Evolutionary conservation across 2,113 vertebrate species (phyloP), one percentile per base, ranked within the genome.

Genomic region (Hydropotes inermis): DNA sequence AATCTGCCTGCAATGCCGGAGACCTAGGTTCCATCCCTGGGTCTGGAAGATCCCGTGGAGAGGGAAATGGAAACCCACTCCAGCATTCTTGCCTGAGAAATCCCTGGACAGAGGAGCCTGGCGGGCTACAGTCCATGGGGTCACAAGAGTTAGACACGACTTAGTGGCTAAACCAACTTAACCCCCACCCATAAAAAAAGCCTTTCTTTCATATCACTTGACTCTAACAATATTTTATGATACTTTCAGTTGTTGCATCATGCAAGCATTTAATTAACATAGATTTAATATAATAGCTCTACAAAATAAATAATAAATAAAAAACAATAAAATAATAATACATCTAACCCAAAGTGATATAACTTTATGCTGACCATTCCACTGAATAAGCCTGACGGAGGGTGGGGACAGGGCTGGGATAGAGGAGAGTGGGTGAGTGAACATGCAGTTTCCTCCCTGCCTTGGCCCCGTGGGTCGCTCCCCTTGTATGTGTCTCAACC

Each of bases 371-470:
- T 58, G 39, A 78, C 7, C 17, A 25, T 88, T 52, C 23, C 43
- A 30, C 3, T 76, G 16, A n/a, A 0, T 16, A 17, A 81, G 21
- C 23, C 23, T 55, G n/a, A 12, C 1, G 5, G 50, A 6, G 36
- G 55, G 33, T n/a, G 19, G 21, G 5, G 25, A 1, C 1, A 16
- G 70, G 8, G 14, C 3, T 2, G 25, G 21, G 1, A 6, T 11
- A 14, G 21, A 3, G 7, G 28, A 11, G 36, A 52, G 43, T 2
- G 50, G 64, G 3, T 0, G 2, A 19, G 10, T 19, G 17, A 7
- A 33, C 47, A 19, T 7, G 36, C 3, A 5, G 15, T 52, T 67
- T 91, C 17, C 70, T 43, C 28, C 21, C 60, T 60, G 30, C 19
- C 50, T 82, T 14, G 27, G 54, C 13, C 54, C 78, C 23, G 2